A percentile compares a stretch with the other conserved stretches of the same genome.
These are phyloP conservation scores for Muraenolepis orangiensis DNA, from an alignment of 2,797 vertebrate genomes.

Conservation along the genomic window DNA sequence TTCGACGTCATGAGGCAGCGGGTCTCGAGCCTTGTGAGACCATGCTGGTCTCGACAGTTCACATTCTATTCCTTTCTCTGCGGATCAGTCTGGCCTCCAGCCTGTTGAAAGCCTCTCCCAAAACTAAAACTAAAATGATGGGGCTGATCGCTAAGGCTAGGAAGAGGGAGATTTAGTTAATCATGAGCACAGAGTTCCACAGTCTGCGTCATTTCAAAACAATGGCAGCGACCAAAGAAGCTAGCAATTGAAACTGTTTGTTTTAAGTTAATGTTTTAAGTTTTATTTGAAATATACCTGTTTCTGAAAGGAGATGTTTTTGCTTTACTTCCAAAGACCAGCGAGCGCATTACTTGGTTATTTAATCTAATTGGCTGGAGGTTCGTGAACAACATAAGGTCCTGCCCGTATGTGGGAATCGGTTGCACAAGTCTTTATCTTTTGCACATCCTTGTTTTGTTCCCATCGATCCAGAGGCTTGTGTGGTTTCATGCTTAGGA, in stretches of 20 bases:
- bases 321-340: neutral
- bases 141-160: neutral
- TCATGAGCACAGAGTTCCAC: neutral
- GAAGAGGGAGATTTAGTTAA: neutral
- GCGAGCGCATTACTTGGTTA: neutral
- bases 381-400: neutral
- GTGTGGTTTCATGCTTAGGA: slow-evolving; percentile 9
- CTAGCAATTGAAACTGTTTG: too few relatives aligned
- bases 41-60: neutral
- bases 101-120: neutral
- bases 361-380: neutral
- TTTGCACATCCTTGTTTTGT: slow-evolving; percentile 29
- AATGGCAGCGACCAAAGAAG: neutral
- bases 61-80: neutral
- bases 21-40: neutral
- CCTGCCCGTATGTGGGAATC: neutral
- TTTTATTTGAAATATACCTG: neutral
- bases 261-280: too few relatives aligned
- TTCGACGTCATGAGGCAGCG: slow-evolving; percentile 36
- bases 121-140: neutral
- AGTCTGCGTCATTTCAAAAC: neutral
- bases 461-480: slow-evolving; percentile 32
- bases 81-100: neutral
- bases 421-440: neutral
- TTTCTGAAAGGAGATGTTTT: neutral